Evolutionary conservation across 2,113 vertebrate genomes (phyloP).

Genomic region (Hydropotes inermis): DNA sequence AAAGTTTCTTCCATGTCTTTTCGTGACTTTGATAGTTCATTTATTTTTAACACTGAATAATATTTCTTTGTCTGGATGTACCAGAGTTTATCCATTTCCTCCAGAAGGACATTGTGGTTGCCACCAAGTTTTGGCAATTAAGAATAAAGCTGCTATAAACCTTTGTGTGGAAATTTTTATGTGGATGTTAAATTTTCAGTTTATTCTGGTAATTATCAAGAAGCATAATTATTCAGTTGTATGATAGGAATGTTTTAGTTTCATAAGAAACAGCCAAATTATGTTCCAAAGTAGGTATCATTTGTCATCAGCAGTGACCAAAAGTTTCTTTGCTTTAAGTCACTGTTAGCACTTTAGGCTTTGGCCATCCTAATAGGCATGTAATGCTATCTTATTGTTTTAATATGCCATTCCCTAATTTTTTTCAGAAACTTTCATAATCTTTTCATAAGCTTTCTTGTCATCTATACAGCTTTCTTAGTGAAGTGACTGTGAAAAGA

Average conservation of each 20-base stretch:
- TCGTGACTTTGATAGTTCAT: not conserved
- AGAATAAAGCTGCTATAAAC: not conserved
- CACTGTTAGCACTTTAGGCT: not conserved
- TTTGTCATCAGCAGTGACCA: not conserved
- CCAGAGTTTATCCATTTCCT: not conserved
- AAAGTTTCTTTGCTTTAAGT: not conserved
- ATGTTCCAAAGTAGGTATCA: not conserved
- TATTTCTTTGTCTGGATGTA: not conserved
- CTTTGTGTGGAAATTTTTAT: not conserved
- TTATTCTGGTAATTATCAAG: not conserved
- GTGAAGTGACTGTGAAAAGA: not conserved
- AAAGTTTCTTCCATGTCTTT: not conserved
- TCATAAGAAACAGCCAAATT: not conserved
- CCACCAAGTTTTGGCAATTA: not conserved
- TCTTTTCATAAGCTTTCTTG: not conserved
- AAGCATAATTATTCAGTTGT: not conserved
- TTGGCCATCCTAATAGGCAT: not conserved
- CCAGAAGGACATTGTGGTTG: not conserved
- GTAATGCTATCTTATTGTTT: not conserved
- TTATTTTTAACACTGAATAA: not conserved
- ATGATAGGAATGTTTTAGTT: not conserved
- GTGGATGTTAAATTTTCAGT: not conserved
- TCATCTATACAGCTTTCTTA: not conserved
- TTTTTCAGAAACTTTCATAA: not conserved
- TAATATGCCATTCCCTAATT: not conserved